Percentiles rank a stretch among this genome's conserved stretches.
Conservation (phyloP, 2,888 invertebrate genomes). For the Agrotis exclamationis region DNA sequence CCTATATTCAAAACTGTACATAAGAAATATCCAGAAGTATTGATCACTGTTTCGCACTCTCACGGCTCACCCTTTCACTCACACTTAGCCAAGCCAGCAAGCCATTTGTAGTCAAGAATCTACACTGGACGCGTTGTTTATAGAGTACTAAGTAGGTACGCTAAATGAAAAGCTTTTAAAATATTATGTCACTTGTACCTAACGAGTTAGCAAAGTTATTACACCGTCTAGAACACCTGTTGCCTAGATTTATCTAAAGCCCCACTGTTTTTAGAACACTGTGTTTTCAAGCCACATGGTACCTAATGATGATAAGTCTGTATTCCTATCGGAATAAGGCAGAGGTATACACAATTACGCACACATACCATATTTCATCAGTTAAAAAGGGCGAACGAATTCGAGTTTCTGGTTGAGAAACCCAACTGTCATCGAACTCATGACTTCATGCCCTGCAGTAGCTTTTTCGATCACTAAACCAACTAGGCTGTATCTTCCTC, state of each 20-base stretch:
- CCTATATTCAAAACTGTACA: neutral
- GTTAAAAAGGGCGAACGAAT: neutral
- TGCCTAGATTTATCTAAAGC: slow-evolving; percentile 1
- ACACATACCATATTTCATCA: too few relatives aligned
- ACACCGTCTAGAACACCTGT: slow-evolving; percentile 37
- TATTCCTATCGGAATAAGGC: neutral
- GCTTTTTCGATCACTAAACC: neutral
- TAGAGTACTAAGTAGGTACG: neutral
- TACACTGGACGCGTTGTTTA: neutral
- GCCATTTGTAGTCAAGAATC: slow-evolving; percentile 8
- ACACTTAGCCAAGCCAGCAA: too few relatives aligned
- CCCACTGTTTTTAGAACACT: slow-evolving; percentile 19
- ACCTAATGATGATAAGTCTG: neutral
- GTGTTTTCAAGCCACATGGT: neutral
- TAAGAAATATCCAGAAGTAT: too few relatives aligned
- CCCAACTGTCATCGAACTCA: neutral
- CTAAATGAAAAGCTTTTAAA: slow-evolving; percentile 22
- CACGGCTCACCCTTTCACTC: too few relatives aligned
- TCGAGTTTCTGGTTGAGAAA: neutral
- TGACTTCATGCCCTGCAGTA: neutral
- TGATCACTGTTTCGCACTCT: too few relatives aligned
- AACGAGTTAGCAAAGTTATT: slow-evolving; percentile 21
- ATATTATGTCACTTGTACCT: slow-evolving; percentile 13
- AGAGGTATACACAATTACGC: neutral
- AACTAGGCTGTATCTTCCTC: neutral